Base-by-base conservation (phyloP, 2,113 vertebrate genomes). In the Bubo blakistoni region DNA sequence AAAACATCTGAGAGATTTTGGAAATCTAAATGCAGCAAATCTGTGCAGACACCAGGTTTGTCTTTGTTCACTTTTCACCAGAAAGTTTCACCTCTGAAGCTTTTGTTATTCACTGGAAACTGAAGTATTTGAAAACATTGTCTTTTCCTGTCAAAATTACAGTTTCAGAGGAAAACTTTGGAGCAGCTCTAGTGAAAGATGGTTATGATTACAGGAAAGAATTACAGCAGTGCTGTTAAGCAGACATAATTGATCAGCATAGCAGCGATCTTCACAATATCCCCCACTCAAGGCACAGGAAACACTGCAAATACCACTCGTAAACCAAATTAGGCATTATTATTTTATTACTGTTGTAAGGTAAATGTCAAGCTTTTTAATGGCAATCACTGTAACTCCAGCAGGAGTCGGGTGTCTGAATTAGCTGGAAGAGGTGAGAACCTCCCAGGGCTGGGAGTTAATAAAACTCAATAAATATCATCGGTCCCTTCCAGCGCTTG, bases 331-430 rank as follows among this genome's bases (percentile, higher is more conserved):
- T 90, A 96, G 71, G 84, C 78, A 80, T 95, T 96, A 96, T 92
- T 96, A 94, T 95, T 96, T 95, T 97, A 96, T 96, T 95, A 87
- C 91, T 85, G 77, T 92, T 96, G 78, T 92, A 97, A 96, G 95
- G 92, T 91, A 96, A 94, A 97, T 97, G 97, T 95, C 96, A 96
- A 92, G 95, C 62, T 71, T 96, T 92, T 92, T 95, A 93, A 94
- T 81, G 77, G 91, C 96, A 96, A 92, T 93, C 92, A 82, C 88
- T 94, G 88, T 38, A 87, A 58, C 83, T 94, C 91, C 40, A 1
- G 40, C 88, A 94, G 95, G 88, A 97, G 77, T 52, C 3, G 2
- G 65, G 73, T 3, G 5, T 40, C 61, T 94, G 94, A 77, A 94
- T 88, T 61, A 95, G 73, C 62, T 93, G 77, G 30, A 79, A 89